phyloP scores from a whole-genome alignment of 2,113 vertebrate species.

The Leuciscus idus region DNA sequence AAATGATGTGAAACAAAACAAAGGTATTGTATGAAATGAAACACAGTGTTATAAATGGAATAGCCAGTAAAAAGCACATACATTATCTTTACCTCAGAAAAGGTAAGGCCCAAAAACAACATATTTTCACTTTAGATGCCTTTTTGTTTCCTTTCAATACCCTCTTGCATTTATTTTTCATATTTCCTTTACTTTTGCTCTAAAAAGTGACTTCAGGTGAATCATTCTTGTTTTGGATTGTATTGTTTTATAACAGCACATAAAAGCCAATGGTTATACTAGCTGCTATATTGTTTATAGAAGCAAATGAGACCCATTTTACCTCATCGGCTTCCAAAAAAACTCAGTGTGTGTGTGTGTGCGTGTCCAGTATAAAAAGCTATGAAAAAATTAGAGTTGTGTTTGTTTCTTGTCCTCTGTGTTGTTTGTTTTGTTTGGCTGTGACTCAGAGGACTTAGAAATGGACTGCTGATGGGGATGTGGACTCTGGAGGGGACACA shows the following conservation, averaged over 20 bases:
- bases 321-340: constrained; percentile 45
- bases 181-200: constrained; percentile 20
- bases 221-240: constrained; percentile 18
- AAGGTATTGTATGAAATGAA: not conserved
- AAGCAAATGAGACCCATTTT: constrained; percentile 46
- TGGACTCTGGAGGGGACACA: constrained; percentile 55
- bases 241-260: constrained; percentile 42
- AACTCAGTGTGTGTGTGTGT: constrained; percentile 55
- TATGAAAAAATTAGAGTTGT: constrained; percentile 63
- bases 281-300: constrained; percentile 59
- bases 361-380: constrained; percentile 61
- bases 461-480: constrained; percentile 56
- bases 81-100: constrained; percentile 15
- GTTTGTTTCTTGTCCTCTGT: constrained; percentile 73
- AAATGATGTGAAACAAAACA: not conserved
- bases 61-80: constrained; percentile 38
- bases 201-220: constrained; percentile 7
- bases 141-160: not conserved
- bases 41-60: not conserved
- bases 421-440: constrained; percentile 72
- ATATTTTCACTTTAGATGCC: not conserved
- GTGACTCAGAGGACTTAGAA: constrained; percentile 71
- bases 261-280: constrained; percentile 49
- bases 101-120: constrained; percentile 9
- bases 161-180: not conserved